Evolutionary conservation across 2,113 vertebrate species (phyloP).

Genomic region (Mellivora capensis): DNA sequence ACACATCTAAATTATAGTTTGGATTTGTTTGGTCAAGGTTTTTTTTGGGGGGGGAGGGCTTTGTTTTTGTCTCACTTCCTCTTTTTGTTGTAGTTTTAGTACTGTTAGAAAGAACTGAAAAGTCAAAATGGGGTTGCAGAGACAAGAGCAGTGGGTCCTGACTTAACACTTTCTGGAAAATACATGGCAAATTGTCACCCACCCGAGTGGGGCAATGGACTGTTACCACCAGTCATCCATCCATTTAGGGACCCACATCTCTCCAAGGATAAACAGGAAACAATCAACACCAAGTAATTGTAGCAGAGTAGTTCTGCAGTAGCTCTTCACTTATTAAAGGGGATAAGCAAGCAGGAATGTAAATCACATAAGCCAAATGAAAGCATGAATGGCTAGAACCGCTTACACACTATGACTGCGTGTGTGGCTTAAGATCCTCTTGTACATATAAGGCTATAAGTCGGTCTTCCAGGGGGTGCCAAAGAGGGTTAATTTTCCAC

Average conservation of each 20-base stretch:
- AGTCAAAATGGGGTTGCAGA: neutral
- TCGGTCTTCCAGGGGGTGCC: neutral
- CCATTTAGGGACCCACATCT: neutral
- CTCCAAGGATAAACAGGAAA: neutral
- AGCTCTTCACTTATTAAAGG: neutral
- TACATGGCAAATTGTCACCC: neutral
- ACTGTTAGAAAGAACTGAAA: neutral
- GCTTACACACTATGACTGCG: neutral
- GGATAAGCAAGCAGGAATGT: neutral
- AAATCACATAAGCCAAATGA: neutral
- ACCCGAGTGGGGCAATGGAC: neutral
- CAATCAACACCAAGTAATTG: neutral
- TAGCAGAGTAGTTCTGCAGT: neutral
- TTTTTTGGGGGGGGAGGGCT: neutral
- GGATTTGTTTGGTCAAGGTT: neutral
- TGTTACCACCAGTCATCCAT: neutral
- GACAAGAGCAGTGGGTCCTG: neutral
- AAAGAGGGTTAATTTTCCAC: neutral
- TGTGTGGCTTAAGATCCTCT: neutral
- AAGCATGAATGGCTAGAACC: neutral
- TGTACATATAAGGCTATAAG: neutral
- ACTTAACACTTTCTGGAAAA: neutral
- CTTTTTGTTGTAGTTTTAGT: neutral
- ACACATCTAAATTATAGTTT: neutral
- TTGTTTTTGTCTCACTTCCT: neutral